Base-by-base conservation (phyloP, 64 coral and sea anemone species). In the Anthopleura sola region DNA sequence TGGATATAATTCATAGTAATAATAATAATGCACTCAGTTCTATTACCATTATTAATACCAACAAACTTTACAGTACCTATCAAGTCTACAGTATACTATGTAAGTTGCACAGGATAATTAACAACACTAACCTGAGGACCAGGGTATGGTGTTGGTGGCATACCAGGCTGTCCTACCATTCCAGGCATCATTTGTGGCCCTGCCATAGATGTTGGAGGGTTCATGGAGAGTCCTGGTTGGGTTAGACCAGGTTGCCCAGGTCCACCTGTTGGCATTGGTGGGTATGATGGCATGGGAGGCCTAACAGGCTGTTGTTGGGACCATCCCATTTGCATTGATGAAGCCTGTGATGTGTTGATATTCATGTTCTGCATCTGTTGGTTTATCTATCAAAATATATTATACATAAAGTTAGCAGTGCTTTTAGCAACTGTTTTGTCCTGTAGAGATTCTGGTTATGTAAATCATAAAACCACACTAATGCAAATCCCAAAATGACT, bases 121-220 rank as follows among this genome's bases (percentile, higher is more conserved):
- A n/a, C n/a, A n/a, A n/a, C n/a, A n/a, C 76, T 39, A 39, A 79
- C 34, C 76, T 19, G 40, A 55, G 51, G 4, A 16, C 47, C 80
- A 83, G 40, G 44, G 44, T 48, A 49, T 83, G 80, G n/a, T 53
- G 80, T 29, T 24, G 80, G 80, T 14, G 44, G 36, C 51, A 49
- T 83, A 29, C 40, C 80, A 28, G 80, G 80, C 23, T 83, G 80
- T 37, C 18, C 44, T 33, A 33, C 76, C 48, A 83, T 83, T 32
- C 80, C 80, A 82, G 76, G 77, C 76, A 91, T 75, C 75, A 82
- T 85, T 49, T 86, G 93, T 31, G 86, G 86, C 46, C 48, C 78
- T 58, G 90, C 94, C 71, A 86, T 89, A 36, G 75, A 89, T 51
- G 86, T 66, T 48, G 78, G 83, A 36, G 87, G 94, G 12, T 46